Percentiles rank a stretch among this genome's conserved stretches.
Evolutionary conservation across 1,140 invertebrate species (phyloP).

Genomic region (Saccostrea glomerata): DNA sequence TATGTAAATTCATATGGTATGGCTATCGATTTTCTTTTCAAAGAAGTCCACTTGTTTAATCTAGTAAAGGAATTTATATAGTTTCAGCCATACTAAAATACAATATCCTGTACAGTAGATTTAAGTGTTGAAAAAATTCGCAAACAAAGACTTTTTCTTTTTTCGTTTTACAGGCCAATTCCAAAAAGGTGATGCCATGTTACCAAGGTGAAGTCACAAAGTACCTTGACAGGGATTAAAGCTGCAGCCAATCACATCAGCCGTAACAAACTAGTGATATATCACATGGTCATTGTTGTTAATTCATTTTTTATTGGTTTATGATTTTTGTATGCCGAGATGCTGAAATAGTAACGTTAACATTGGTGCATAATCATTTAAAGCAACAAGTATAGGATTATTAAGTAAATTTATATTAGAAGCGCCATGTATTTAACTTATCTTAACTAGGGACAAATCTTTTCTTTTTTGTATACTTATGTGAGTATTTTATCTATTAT

Average conservation of each 20-base stretch:
- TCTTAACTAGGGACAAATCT: neutral
- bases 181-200: conserved; percentile 64
- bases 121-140: too few relatives aligned
- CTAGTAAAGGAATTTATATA: too few relatives aligned
- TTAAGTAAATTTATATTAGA: conserved; percentile 3
- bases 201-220: conserved; percentile 68
- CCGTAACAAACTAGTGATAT: conserved; percentile 16
- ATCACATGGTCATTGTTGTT: conserved; percentile 35
- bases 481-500: neutral
- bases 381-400: neutral
- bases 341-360: neutral
- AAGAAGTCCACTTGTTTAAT: too few relatives aligned
- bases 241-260: conserved; percentile 23
- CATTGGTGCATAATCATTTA: neutral
- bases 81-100: too few relatives aligned
- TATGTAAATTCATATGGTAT: too few relatives aligned
- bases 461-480: conserved; percentile 5
- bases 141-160: neutral
- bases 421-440: neutral
- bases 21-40: too few relatives aligned
- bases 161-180: conserved; percentile 65
- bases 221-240: conserved; percentile 64
- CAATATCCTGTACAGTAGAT: too few relatives aligned
- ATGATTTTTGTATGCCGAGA: neutral
- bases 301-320: conserved; percentile 31